Percentiles rank a stretch among this genome's conserved stretches.
These are phyloP conservation scores for Mimas tiliae DNA, from an alignment of 2,888 invertebrate species.

Conservation along the genomic window DNA sequence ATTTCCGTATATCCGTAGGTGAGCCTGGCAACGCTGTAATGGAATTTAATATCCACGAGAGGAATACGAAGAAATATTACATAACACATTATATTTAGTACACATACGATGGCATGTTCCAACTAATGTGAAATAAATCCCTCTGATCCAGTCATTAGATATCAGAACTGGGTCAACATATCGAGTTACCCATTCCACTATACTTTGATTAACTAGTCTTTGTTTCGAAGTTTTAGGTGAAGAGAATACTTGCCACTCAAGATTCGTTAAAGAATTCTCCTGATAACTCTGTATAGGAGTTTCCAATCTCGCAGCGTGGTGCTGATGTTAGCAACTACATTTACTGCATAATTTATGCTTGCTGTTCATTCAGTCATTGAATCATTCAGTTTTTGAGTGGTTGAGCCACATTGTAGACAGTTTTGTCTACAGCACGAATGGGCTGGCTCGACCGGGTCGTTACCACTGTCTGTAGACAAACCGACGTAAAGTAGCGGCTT, in stretches of 20 bases:
- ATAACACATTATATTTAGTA: constrained; percentile 7
- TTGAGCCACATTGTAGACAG: no score
- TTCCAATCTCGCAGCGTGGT: constrained; percentile 44
- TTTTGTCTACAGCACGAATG: no score
- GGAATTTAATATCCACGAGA: neutral
- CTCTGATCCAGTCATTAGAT: constrained; percentile 22
- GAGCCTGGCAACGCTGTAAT: no score
- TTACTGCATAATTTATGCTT: constrained; percentile 1
- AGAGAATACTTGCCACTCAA: constrained; percentile 53
- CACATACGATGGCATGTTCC: neutral
- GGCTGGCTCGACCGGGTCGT: no score
- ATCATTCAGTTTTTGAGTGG: no score
- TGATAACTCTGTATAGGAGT: constrained; percentile 64
- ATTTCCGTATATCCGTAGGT: no score
- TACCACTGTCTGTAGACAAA: no score
- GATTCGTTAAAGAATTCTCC: constrained; percentile 44
- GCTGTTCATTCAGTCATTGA: neutral
- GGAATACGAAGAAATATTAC: neutral
- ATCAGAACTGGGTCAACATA: constrained; percentile 26
- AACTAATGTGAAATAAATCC: constrained; percentile 6
- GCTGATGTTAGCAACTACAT: neutral
- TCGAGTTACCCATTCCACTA: constrained; percentile 29
- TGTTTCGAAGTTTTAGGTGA: constrained; percentile 43
- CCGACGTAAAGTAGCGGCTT: no score
- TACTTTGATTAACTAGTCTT: constrained; percentile 37